Evolutionary conservation across 2,888 invertebrate species (phyloP).

Genomic region (Heterodera filipjevi): DNA sequence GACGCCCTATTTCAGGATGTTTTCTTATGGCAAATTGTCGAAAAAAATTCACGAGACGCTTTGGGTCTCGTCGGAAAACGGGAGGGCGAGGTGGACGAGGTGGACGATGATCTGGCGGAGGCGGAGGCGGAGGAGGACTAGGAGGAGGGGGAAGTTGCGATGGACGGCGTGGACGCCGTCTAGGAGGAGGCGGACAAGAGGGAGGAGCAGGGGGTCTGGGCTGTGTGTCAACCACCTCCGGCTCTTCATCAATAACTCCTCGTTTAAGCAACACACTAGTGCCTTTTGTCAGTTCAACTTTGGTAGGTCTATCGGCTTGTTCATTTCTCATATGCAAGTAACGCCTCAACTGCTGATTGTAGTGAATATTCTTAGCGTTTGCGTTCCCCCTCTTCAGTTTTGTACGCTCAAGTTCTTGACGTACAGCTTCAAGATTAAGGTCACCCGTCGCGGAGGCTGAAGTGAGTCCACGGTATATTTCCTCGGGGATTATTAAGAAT

Average conservation of each 20-base stretch:
- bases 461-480: conserved; percentile 30
- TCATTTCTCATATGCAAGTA: conserved; percentile 7
- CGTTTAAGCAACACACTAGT: not conserved
- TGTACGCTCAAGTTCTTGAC: not conserved
- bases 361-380: conserved; percentile 4
- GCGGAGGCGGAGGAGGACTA: not conserved
- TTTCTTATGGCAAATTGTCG: no score
- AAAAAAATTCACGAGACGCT: not conserved
- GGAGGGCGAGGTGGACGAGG: no score
- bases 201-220: no score
- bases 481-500: conserved; percentile 31
- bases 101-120: not conserved
- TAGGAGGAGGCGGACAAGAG: not conserved
- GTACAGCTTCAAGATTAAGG: not conserved
- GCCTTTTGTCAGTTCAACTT: conserved; percentile 3
- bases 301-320: not conserved
- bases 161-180: not conserved
- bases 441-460: not conserved
- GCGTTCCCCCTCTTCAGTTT: not conserved
- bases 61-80: not conserved
- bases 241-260: not conserved
- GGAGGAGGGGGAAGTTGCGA: no score
- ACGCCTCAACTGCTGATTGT: conserved; percentile 9
- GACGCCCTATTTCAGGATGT: not conserved
- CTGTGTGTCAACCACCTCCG: not conserved